Evolutionary conservation across 2,888 invertebrate species (phyloP).

Genomic region (Sarcophaga caerulescens): DNA sequence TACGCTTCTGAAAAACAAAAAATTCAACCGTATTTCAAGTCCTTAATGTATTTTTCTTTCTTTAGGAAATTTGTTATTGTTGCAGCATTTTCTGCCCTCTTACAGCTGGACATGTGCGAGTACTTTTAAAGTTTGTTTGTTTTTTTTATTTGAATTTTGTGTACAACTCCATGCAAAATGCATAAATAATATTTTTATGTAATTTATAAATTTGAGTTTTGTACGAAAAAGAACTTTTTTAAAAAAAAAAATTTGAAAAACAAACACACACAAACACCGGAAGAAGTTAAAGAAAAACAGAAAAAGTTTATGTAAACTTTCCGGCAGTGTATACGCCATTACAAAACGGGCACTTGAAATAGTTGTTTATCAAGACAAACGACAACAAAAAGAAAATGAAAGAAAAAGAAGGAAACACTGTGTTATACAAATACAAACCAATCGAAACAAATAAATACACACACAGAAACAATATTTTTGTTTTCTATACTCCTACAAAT

Average conservation of each 20-base stretch:
- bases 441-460: not conserved
- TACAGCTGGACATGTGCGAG: slow-evolving; percentile 52
- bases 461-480: slow-evolving; percentile 15
- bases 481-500: not conserved
- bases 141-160: slow-evolving; percentile 8
- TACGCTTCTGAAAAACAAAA: too few species aligned
- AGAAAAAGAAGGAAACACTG: not conserved
- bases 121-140: slow-evolving; percentile 29
- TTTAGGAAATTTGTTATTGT: slow-evolving; percentile 6
- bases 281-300: not conserved
- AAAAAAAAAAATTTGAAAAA: not conserved
- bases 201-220: slow-evolving; percentile 64
- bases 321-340: too few species aligned
- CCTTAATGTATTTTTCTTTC: not conserved
- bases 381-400: not conserved
- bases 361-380: too few species aligned
- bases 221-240: slow-evolving; percentile 31
- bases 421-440: slow-evolving; percentile 6
- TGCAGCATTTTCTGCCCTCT: not conserved
- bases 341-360: too few species aligned
- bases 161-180: slow-evolving; percentile 42
- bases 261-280: too few species aligned
- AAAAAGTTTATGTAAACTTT: too few species aligned
- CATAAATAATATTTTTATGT: slow-evolving; percentile 67
- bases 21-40: not conserved